phyloP scores from a whole-genome alignment of 2,797 vertebrate species.

The Halcyon leucocephala region DNA sequence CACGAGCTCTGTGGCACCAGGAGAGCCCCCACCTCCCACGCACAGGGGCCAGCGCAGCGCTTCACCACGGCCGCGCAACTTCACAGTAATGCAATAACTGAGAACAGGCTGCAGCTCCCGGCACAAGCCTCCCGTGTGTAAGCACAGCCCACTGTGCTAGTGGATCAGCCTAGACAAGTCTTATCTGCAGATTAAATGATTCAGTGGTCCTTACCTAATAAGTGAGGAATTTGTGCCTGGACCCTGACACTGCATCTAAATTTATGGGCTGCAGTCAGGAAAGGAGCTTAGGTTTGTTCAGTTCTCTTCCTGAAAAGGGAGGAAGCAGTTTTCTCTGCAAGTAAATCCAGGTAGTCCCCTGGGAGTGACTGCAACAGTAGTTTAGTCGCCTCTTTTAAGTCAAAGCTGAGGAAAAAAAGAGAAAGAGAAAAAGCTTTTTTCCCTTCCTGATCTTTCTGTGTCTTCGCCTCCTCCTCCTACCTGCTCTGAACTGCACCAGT shows the following conservation, averaged over 20 bases:
- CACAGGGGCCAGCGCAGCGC: neutral
- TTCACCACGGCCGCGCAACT: neutral
- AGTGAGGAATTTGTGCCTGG: slow-evolving; percentile 55
- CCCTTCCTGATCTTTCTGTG: neutral
- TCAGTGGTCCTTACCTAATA: slow-evolving; percentile 67
- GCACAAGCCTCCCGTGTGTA: neutral
- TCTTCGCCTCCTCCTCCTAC: neutral
- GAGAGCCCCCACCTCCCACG: neutral
- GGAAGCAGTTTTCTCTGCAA: neutral
- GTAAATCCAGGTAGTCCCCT: slow-evolving; percentile 25
- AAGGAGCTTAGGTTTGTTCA: slow-evolving; percentile 38
- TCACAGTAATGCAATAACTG: neutral
- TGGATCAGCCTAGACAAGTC: slow-evolving; percentile 51
- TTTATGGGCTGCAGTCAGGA: neutral
- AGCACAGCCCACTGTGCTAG: neutral
- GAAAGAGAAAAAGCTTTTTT: neutral
- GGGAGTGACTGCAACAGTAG: neutral
- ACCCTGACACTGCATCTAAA: slow-evolving; percentile 29
- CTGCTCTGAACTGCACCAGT: neutral
- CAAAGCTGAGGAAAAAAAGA: neutral
- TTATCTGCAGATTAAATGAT: slow-evolving; percentile 67
- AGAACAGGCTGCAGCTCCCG: neutral
- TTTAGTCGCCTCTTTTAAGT: neutral
- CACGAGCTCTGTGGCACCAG: accelerated
- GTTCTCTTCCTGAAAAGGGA: slow-evolving; percentile 22